Percentiles rank a stretch among this genome's conserved stretches.
phyloP scores from a whole-genome alignment of 1,140 invertebrate genomes.

The Ceratosolen solmsi region DNA sequence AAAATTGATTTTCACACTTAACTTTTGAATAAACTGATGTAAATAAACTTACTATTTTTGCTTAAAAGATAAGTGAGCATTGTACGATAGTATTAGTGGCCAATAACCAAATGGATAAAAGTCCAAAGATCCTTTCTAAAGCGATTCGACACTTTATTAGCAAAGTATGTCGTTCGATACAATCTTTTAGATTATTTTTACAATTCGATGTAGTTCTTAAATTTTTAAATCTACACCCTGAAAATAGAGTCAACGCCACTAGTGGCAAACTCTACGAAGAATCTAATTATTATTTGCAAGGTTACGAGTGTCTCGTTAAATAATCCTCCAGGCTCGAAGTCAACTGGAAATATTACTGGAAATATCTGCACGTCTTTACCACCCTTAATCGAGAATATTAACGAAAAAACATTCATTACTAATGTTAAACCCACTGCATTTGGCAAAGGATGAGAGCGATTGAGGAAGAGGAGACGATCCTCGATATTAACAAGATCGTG shows the following conservation, averaged over 20 bases:
- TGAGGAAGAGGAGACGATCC: background rate
- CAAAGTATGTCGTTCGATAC: slow-evolving; percentile 47
- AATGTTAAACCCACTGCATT: background rate
- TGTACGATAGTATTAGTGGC: slow-evolving; percentile 54
- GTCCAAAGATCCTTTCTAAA: slow-evolving; percentile 55
- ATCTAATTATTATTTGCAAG: background rate
- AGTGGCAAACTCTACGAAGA: slow-evolving; percentile 42
- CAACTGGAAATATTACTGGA: background rate
- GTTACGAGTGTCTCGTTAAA: background rate
- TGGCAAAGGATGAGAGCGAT: background rate
- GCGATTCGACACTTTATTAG: slow-evolving; percentile 48
- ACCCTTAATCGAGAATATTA: background rate
- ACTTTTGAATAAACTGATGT: no score
- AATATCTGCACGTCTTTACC: background rate
- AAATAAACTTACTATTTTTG: slow-evolving; percentile 4
- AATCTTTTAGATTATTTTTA: slow-evolving; percentile 36
- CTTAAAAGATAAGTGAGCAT: slow-evolving; percentile 58
- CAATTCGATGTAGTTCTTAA: slow-evolving; percentile 27
- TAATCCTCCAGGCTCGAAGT: background rate
- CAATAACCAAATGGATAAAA: slow-evolving; percentile 52
- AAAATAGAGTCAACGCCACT: slow-evolving; percentile 58
- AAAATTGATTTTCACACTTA: no score
- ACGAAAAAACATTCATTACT: background rate
- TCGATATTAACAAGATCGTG: background rate
- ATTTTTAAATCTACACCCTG: slow-evolving; percentile 54